A percentile compares a stretch with the other conserved stretches of the same genome.
These are phyloP conservation scores for Riptortus pedestris DNA, from an alignment of 1,140 invertebrate genomes.

Conservation along the genomic window DNA sequence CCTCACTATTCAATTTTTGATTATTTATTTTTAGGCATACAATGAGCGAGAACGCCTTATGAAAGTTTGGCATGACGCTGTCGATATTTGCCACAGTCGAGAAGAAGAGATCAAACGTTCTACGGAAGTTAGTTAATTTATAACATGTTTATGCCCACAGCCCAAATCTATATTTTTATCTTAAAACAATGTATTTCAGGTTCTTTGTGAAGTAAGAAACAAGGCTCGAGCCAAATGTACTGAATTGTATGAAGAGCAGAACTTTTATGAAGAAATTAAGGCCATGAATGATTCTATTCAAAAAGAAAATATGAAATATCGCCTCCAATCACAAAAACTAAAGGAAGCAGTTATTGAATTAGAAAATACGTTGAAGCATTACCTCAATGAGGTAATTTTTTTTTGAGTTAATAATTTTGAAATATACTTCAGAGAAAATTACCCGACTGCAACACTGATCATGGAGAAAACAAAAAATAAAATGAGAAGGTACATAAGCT, in stretches of 20 bases:
- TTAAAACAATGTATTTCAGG: too few relatives aligned
- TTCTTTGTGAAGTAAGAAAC: background rate
- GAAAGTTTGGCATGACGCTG: slow-evolving; percentile 39
- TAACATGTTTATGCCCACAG: too few relatives aligned
- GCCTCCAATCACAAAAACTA: background rate
- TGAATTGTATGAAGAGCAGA: background rate
- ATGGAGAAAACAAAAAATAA: too few relatives aligned
- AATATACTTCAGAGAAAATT: too few relatives aligned
- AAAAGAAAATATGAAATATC: background rate
- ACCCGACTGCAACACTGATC: too few relatives aligned
- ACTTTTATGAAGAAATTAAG: background rate
- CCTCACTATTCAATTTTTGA: too few relatives aligned
- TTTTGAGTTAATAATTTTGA: too few relatives aligned
- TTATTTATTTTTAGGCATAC: slow-evolving; percentile 34
- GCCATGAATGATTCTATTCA: background rate
- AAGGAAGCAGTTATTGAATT: background rate
- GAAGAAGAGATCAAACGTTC: slow-evolving; percentile 30
- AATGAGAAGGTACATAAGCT: too few relatives aligned
- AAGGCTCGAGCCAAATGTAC: background rate
- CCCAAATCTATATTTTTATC: too few relatives aligned
- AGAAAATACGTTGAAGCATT: background rate
- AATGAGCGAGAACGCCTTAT: slow-evolving; percentile 38
- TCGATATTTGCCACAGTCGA: slow-evolving; percentile 35
- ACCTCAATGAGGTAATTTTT: background rate
- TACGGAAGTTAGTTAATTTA: background rate